phyloP scores from a whole-genome alignment of 2,888 invertebrate species.

The Teleiodes luculella region DNA sequence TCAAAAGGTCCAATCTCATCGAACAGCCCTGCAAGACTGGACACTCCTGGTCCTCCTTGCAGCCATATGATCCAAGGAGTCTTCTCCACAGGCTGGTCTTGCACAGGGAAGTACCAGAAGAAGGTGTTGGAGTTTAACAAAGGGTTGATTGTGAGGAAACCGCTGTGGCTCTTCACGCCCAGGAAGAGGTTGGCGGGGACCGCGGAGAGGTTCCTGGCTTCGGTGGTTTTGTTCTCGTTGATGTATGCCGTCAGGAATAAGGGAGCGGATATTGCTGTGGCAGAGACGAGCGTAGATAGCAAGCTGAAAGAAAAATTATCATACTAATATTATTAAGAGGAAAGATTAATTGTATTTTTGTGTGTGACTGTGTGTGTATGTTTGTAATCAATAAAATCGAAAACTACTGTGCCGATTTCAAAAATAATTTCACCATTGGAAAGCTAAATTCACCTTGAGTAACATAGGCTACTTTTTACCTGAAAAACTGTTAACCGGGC shows the following conservation, averaged over 20 bases:
- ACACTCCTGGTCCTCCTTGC: constrained; percentile 90
- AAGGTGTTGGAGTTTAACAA: constrained; percentile 85
- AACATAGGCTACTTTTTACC: too few species aligned
- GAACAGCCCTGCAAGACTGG: constrained; percentile 72
- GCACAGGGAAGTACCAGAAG: constrained; percentile 90
- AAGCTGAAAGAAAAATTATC: constrained; percentile 34
- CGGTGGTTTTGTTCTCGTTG: constrained; percentile 37
- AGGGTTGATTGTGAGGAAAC: constrained; percentile 83
- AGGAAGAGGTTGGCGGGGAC: constrained; percentile 52
- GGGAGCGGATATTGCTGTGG: constrained; percentile 33
- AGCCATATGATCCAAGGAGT: constrained; percentile 90
- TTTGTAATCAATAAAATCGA: too few species aligned
- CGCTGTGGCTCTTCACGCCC: constrained; percentile 67
- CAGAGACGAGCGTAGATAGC: constrained; percentile 18
- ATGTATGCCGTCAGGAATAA: constrained; percentile 52
- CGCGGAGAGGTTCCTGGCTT: constrained; percentile 44
- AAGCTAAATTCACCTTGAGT: too few species aligned
- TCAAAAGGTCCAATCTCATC: constrained; percentile 63
- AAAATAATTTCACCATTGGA: too few species aligned
- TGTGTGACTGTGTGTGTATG: too few species aligned
- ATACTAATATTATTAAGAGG: too few species aligned
- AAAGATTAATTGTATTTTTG: too few species aligned
- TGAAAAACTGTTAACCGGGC: too few species aligned
- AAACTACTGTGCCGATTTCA: too few species aligned
- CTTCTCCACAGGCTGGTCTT: constrained; percentile 44